A percentile compares a stretch with the other conserved stretches of the same genome.
These are phyloP conservation scores for Zenarchopterus dispar DNA, from an alignment of 2,797 vertebrate genomes.

Conservation along the genomic window DNA sequence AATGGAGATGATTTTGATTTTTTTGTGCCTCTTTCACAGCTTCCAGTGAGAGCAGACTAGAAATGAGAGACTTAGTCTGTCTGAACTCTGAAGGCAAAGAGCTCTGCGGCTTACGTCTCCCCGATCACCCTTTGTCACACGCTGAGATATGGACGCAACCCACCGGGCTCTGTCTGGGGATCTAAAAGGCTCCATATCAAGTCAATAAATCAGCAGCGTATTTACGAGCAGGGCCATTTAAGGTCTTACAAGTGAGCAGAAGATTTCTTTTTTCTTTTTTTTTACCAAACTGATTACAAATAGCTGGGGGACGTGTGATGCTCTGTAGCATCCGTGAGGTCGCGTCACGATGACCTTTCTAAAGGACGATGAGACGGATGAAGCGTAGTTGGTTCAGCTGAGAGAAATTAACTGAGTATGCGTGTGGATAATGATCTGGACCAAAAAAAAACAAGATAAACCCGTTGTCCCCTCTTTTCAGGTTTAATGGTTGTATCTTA, in stretches of 20 bases:
- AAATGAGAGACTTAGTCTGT: too few species aligned
- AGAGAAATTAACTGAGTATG: constrained; percentile 48
- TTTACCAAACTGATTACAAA: constrained; percentile 13
- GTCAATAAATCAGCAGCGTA: constrained; percentile 5
- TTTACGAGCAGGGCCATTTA: constrained; percentile 4
- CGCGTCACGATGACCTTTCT: constrained; percentile 39
- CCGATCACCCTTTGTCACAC: background rate
- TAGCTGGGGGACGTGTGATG: constrained; percentile 1
- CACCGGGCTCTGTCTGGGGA: background rate
- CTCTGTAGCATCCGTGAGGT: constrained; percentile 38
- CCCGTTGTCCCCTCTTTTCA: constrained; percentile 7
- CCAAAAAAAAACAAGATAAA: constrained; percentile 9
- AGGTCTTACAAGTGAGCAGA: background rate
- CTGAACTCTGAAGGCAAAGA: background rate
- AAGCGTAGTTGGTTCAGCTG: constrained; percentile 14
- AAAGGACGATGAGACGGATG: constrained; percentile 37
- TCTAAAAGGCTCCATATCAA: constrained; percentile 1
- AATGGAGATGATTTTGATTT: background rate
- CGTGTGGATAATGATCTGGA: constrained; percentile 50
- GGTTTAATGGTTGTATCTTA: constrained; percentile 64
- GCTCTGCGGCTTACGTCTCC: background rate
- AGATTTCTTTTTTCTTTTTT: background rate
- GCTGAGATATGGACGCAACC: background rate
- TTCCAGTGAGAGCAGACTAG: background rate
- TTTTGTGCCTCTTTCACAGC: too few species aligned